A percentile compares a stretch with the other conserved stretches of the same genome.
These are phyloP conservation scores for Pycnonotus jocosus DNA, from an alignment of 2,113 vertebrate species.

Conservation along the genomic window DNA sequence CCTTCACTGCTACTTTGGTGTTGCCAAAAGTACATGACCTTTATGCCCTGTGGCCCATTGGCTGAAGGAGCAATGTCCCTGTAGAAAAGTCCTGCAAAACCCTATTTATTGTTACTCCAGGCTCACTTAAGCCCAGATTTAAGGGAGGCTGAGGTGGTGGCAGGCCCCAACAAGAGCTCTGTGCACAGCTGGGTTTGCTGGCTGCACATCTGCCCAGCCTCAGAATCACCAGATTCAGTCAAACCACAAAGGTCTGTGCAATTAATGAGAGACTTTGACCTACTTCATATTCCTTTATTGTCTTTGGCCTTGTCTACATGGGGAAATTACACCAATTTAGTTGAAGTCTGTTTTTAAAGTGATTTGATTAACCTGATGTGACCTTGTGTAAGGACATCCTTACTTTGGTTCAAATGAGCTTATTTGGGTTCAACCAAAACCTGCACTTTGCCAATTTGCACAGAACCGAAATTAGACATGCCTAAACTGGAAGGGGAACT, in stretches of 20 bases:
- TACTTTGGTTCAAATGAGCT: conserved; percentile 13
- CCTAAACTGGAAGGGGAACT: conserved; percentile 35
- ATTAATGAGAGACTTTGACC: not conserved
- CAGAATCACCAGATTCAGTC: not conserved
- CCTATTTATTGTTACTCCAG: not conserved
- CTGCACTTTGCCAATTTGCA: not conserved
- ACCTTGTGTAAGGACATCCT: not conserved
- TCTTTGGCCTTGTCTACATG: conserved; percentile 11
- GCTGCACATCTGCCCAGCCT: not conserved
- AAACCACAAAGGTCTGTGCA: not conserved
- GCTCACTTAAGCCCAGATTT: not conserved
- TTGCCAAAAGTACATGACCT: not conserved
- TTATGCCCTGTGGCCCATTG: not conserved
- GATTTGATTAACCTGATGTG: conserved; percentile 41
- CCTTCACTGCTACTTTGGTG: not conserved
- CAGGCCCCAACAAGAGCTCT: accelerated
- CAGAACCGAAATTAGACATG: not conserved
- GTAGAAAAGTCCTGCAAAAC: not conserved
- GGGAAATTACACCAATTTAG: not conserved
- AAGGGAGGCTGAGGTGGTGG: not conserved
- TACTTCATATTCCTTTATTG: conserved; percentile 37
- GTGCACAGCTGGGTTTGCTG: not conserved
- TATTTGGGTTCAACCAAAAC: conserved; percentile 32
- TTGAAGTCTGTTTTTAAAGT: conserved; percentile 38
- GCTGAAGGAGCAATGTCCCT: not conserved